Conservation (phyloP, 1,140 invertebrate genomes). For the Diuraphis noxia region DNA sequence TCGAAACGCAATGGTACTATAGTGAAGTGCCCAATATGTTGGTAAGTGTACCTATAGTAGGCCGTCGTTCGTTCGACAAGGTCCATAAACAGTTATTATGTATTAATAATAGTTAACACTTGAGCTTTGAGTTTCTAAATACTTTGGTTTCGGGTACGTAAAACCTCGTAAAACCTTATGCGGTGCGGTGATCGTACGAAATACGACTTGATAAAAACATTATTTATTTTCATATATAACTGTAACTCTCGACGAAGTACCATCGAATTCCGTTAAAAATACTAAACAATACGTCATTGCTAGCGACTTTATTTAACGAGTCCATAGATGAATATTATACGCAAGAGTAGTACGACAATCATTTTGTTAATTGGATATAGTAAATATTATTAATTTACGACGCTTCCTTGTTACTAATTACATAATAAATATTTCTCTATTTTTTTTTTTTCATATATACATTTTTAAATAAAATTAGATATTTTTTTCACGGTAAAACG, state of each 20-base stretch:
- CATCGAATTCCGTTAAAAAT: not conserved
- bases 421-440: too few species aligned
- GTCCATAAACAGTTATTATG: not conserved
- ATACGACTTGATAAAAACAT: not conserved
- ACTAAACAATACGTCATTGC: not conserved
- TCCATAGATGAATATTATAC: not conserved
- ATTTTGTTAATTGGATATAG: not conserved
- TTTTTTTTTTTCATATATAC: not conserved
- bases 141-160: not conserved
- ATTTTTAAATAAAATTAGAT: not conserved
- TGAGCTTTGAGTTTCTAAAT: not conserved
- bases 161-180: too few species aligned
- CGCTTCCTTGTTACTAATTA: not conserved
- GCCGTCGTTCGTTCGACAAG: not conserved
- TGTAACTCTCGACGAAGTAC: not conserved
- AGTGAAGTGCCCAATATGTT: not conserved
- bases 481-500: not conserved
- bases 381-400: not conserved
- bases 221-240: not conserved
- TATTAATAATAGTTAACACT: not conserved
- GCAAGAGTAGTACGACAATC: not conserved
- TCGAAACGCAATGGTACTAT: not conserved
- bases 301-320: not conserved
- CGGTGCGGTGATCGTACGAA: not conserved
- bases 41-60: too few species aligned